These are phyloP conservation scores for Drosophila guanche DNA, from an alignment of 1,140 invertebrate genomes.

Conservation along the genomic window DNA sequence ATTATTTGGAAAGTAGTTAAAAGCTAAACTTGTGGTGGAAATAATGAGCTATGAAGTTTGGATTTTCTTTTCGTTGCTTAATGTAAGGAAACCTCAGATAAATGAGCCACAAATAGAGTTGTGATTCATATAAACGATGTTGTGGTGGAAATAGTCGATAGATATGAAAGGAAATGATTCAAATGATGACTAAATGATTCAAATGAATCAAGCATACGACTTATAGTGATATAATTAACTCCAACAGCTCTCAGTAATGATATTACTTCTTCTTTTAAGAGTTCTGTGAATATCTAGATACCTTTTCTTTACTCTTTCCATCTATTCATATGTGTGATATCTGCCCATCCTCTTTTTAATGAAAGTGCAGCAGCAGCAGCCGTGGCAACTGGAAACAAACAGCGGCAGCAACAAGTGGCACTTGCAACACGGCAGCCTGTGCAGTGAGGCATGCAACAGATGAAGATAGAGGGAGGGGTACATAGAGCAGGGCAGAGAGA, in stretches of 20 bases:
- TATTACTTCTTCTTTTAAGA: neutral
- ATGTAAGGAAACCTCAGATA: too few relatives aligned
- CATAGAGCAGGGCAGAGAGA: neutral
- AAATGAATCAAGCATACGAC: too few relatives aligned
- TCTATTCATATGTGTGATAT: constrained; percentile 2
- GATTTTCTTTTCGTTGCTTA: too few relatives aligned
- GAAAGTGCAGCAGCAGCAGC: constrained; percentile 57
- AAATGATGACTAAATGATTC: too few relatives aligned
- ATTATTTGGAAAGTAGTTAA: neutral
- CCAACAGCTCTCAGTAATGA: too few relatives aligned
- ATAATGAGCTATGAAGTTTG: too few relatives aligned
- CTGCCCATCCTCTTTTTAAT: constrained; percentile 40
- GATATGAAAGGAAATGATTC: neutral
- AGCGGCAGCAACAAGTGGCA: constrained; percentile 68
- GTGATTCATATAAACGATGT: too few relatives aligned
- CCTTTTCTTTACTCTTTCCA: constrained; percentile 27
- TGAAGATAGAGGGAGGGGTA: neutral
- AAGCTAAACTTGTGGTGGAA: too few relatives aligned
- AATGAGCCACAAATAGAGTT: too few relatives aligned
- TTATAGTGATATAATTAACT: too few relatives aligned
- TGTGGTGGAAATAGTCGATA: neutral
- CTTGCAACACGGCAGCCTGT: constrained; percentile 50
- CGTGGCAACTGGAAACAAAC: constrained; percentile 27
- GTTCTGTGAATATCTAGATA: neutral
- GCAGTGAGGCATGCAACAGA: constrained; percentile 49